Base-by-base conservation (phyloP, 2,797 vertebrate genomes). In the Silurus lanzhouensis region DNA sequence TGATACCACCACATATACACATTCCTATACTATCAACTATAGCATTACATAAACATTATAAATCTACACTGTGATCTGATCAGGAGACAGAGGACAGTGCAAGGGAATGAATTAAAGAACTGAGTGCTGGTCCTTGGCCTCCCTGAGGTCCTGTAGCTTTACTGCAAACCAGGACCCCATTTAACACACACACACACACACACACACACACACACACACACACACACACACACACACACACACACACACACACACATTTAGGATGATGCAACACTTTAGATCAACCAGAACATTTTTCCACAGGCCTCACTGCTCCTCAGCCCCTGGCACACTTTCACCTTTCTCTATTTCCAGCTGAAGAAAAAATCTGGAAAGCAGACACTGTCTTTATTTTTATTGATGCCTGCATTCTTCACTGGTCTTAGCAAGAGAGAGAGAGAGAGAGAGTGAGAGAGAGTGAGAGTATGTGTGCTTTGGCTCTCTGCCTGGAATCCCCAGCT, bases 401-500 rank as follows among this genome's bases (percentile, higher is more conserved):
- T 83, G 87, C 78, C 87, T 89, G 82, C 85, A 82, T 88, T 84
- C 70, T 86, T 87, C 85, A 81, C 83, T 87, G 90, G 87, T 64
- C 81, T 79, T 58, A 20, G 72, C 44, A 44, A 60, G 57, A 71
- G 71, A 85, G 57, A 84, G 60, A 88, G 6, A 48, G 79, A 84
- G 81, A 85, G 84, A 81, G 70, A 86, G 84, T 87, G 55, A 80
- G 88, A 84, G 86, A 81, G 87, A 83, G 88, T 81, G 85, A 83
- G 88, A 64, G 71, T 83, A 46, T 91, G 87, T 91, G 88, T 88
- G 83, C 83, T 86, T 89, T 92, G 91, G 92, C 90, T 46, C 60
- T 80, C 57, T 85, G 89, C 90, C 91, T 89, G 89, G 89, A 90
- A 90, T 91, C 87, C 90, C 91, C 89, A 88, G 89, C 80, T 90